Percentiles rank a stretch among this genome's conserved stretches.
Evolutionary conservation across 2,888 invertebrate species (phyloP).

Genomic region (Pseudanteris insignis): DNA sequence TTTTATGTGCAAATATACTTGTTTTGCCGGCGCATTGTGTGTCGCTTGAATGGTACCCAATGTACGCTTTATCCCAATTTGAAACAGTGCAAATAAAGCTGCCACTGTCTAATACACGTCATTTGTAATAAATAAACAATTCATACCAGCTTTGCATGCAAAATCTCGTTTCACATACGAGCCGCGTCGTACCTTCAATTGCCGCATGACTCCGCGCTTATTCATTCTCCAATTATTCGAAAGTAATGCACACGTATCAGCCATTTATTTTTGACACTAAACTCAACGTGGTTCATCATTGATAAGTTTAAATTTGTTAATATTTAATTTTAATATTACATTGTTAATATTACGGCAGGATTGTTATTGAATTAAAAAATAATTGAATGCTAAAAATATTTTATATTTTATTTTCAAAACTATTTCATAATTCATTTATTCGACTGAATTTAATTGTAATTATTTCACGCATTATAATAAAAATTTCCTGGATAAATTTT

Average conservation of each 20-base stretch:
- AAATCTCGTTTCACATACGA: slow-evolving; percentile 1
- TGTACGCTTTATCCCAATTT: slow-evolving; percentile 30
- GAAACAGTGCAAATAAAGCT: slow-evolving; percentile 29
- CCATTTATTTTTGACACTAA: no score
- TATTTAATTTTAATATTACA: no score
- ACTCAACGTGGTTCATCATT: no score
- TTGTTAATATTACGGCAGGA: no score
- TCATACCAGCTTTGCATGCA: slow-evolving; percentile 8
- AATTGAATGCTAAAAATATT: no score
- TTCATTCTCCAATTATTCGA: not conserved
- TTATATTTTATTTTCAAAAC: no score
- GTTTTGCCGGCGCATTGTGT: slow-evolving; percentile 32
- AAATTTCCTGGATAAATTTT: no score
- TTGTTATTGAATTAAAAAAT: no score
- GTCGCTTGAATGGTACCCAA: slow-evolving; percentile 20
- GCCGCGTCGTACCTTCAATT: slow-evolving; percentile 5
- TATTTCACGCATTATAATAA: no score
- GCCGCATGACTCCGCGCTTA: not conserved
- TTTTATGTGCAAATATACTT: slow-evolving; percentile 41
- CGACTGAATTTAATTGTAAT: no score
- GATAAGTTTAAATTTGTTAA: no score
- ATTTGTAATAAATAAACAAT: slow-evolving; percentile 33
- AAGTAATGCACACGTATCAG: not conserved
- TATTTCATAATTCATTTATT: no score
- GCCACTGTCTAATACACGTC: slow-evolving; percentile 28